Base-by-base conservation (phyloP, 1,140 invertebrate genomes). In the Stratiolaelaps scimitus region DNA sequence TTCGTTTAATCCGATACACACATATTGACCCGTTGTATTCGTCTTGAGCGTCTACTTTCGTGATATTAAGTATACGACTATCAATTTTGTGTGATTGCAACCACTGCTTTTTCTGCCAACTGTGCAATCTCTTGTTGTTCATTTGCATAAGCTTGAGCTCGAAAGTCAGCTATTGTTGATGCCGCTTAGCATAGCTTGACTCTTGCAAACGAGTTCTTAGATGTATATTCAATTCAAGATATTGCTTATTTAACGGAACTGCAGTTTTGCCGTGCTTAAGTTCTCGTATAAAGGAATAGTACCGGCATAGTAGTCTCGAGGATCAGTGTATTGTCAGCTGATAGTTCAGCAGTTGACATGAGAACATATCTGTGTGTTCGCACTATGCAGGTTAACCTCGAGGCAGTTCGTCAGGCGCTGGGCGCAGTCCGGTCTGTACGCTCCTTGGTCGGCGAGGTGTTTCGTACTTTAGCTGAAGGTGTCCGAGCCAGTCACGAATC, bases 381-480 rank as follows among this genome's bases (percentile, higher is more conserved):
- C 26, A 60, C 26, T 34, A 40, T 28, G 17, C 65, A 48, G 5
- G 56, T 67, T 5, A 71, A 67, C 53, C 23, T 86, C 73, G 85
- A 88, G 64, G 83, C 85, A 70, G 73, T 89, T 48, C 83, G 86
- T 73, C 80, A 81, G 5, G 84, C 86, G 34, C 75, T 91, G 68
- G 83, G 80, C 69, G 80, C 85, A 0, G 79, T 90, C 0, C 84
- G 85, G 78, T 81, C 83, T 2, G 73, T 91, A 34, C 79, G 88
- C 65, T 87, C 85, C 0, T 88, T 83, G 73, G 87, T 90, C 1
- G 83, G 85, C 28, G 81, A 86, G 75, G 85, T 89, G 17, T 90
- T 90, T 72, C 85, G 87, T 72, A 82, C 82, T 1, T 76, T 90
- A 48, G 84, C 83, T 17, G 86, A 86, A 75, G 87, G 87, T 44